These are phyloP conservation scores for Athalia rosae DNA, from an alignment of 2,888 invertebrate genomes.

Conservation along the genomic window DNA sequence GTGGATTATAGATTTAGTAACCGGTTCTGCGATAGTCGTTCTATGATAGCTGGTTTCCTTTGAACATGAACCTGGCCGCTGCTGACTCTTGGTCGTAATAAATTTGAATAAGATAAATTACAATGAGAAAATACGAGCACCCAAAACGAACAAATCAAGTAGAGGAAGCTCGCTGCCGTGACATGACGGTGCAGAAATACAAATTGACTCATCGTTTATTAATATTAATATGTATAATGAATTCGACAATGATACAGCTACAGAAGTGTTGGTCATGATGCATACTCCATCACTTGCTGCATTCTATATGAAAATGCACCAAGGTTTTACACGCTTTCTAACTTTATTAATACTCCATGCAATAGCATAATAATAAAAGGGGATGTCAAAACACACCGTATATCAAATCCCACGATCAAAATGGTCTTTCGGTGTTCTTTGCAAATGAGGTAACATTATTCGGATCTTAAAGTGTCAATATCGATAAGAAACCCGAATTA, in stretches of 20 bases:
- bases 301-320: neutral
- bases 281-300: neutral
- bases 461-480: slow-evolving; percentile 10
- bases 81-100: slow-evolving; percentile 5
- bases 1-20: slow-evolving; percentile 42
- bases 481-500: slow-evolving; percentile 1
- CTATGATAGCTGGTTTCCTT: slow-evolving; percentile 29
- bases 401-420: neutral
- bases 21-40: slow-evolving; percentile 33
- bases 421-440: neutral
- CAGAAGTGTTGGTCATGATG: neutral
- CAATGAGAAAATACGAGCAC: neutral
- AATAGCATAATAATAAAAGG: no score
- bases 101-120: slow-evolving; percentile 39
- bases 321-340: no score
- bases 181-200: slow-evolving; percentile 22
- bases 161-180: neutral
- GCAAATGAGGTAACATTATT: slow-evolving; percentile 6
- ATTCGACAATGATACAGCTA: neutral
- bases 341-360: no score
- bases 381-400: no score
- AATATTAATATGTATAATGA: neutral
- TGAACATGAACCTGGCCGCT: slow-evolving; percentile 38
- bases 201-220: neutral
- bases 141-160: neutral